Evolutionary conservation across 35 echinoderm and acorn worm genomes (phyloP).

Genomic region (Hemicentrotus pulcherrimus): DNA sequence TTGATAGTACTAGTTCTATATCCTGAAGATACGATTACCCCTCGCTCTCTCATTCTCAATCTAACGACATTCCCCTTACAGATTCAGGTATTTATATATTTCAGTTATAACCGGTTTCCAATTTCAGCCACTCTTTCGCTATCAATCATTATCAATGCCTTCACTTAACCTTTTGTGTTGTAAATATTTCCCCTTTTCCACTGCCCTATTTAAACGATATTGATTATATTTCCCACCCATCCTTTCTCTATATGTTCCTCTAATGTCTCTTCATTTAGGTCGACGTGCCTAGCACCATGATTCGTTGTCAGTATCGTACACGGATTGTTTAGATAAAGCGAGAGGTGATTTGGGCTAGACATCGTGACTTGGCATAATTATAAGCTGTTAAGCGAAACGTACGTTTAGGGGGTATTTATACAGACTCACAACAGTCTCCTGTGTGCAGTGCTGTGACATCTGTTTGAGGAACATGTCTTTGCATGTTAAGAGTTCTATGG

Average conservation of each 20-base stretch:
- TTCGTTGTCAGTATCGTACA: not conserved
- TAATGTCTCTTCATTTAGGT: not conserved
- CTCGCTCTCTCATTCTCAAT: too few species aligned
- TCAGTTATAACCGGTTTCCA: too few species aligned
- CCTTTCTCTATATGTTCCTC: not conserved
- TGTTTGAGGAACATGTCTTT: not conserved
- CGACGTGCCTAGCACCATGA: not conserved
- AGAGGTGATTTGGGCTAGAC: not conserved
- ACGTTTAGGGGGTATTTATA: slow-evolving; percentile 37
- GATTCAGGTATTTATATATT: too few species aligned
- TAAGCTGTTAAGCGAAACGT: slow-evolving; percentile 41
- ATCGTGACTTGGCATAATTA: slow-evolving; percentile 25
- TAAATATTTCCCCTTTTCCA: not conserved
- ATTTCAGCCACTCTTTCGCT: not conserved
- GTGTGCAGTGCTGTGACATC: not conserved
- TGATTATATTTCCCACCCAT: not conserved
- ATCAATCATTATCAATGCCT: not conserved
- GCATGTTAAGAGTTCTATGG: not conserved
- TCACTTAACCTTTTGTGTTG: not conserved
- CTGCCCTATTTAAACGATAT: not conserved
- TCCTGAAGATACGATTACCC: too few species aligned
- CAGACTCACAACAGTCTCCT: not conserved
- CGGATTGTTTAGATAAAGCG: slow-evolving; percentile 34
- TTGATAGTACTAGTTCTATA: too few species aligned
- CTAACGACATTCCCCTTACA: too few species aligned